Percentiles rank a stretch among this genome's conserved stretches.
phyloP scores from a whole-genome alignment of 2,113 vertebrate genomes.

The Todiramphus saurophagus region DNA sequence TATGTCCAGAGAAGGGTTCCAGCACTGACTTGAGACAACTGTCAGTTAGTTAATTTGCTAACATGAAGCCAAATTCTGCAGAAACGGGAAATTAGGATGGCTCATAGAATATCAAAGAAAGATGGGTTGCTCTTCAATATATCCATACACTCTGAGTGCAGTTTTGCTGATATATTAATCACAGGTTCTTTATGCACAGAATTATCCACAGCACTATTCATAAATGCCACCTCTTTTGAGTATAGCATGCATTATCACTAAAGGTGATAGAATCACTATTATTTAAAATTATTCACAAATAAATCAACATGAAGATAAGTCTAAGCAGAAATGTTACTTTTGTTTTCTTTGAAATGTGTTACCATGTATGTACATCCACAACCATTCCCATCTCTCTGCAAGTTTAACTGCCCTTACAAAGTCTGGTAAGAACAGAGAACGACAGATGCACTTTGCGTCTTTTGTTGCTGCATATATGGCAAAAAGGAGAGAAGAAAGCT shows the following conservation, averaged over 20 bases:
- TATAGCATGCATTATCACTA: background rate
- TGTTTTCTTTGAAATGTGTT: background rate
- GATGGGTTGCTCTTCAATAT: background rate
- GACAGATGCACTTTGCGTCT: background rate
- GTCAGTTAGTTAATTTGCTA: background rate
- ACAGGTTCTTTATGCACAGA: background rate
- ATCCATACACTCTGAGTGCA: background rate
- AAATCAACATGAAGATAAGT: background rate
- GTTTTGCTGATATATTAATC: background rate
- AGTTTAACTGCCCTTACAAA: background rate
- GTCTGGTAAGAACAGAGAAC: background rate
- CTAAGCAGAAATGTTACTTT: background rate
- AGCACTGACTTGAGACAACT: background rate
- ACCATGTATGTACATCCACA: background rate
- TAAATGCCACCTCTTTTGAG: background rate
- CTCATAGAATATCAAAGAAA: background rate
- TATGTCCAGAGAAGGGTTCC: background rate
- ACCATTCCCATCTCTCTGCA: background rate
- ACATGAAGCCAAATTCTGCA: background rate
- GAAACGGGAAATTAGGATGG: background rate
- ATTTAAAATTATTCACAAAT: background rate
- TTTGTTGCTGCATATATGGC: background rate
- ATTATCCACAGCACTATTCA: background rate
- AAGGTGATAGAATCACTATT: background rate
- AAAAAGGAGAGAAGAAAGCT: background rate